Percentiles rank a stretch among this genome's conserved stretches.
Conservation (phyloP, 2,888 invertebrate genomes). For the Leptopterna dolabrata region DNA sequence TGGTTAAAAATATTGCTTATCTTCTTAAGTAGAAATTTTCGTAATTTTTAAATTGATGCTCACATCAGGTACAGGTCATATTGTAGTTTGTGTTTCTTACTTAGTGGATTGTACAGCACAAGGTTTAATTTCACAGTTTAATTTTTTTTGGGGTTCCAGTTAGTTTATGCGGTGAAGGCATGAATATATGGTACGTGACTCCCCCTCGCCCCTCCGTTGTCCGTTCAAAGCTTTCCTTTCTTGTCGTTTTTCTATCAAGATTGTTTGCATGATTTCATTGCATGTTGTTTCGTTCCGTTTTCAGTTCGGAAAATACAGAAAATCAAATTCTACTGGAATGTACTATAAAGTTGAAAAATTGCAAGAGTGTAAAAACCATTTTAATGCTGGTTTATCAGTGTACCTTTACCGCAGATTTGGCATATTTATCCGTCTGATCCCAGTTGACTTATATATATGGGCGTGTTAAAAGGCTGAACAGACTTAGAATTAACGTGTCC, state of each 20-base stretch:
- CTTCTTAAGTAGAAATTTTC: neutral
- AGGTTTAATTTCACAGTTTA: neutral
- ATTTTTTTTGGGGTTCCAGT: conserved; percentile 37
- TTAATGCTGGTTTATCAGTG: no score
- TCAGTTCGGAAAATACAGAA: no score
- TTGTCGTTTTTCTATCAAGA: neutral
- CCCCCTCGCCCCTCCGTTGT: neutral
- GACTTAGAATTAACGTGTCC: no score
- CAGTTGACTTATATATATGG: no score
- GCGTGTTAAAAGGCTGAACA: no score
- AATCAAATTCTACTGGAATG: no score
- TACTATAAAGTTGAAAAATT: no score
- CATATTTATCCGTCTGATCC: no score
- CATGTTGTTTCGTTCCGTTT: neutral
- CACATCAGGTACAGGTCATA: no score
- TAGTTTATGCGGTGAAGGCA: conserved; percentile 44
- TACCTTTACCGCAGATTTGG: no score
- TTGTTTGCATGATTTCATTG: neutral
- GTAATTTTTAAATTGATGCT: neutral
- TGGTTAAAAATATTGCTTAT: neutral
- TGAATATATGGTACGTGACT: conserved; percentile 35
- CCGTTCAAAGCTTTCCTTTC: conserved; percentile 3
- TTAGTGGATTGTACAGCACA: neutral
- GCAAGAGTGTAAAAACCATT: no score
- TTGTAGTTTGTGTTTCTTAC: neutral